A percentile compares a stretch with the other conserved stretches of the same genome.
Evolutionary conservation across 35 echinoderm and acorn worm genomes (phyloP).

Genomic region (Eucidaris tribuloides): DNA sequence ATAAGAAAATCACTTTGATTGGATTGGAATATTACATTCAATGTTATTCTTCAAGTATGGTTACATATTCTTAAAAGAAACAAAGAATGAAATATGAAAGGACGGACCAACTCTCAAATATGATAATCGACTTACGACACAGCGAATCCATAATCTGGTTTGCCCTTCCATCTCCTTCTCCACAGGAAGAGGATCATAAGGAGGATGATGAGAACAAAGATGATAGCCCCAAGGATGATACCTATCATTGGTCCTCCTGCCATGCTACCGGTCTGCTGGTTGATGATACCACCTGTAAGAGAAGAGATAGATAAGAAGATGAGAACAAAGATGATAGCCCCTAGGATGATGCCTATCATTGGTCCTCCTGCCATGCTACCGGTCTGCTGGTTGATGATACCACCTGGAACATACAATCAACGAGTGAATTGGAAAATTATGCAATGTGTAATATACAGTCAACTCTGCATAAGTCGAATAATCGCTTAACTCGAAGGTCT

Average conservation of each 20-base stretch:
- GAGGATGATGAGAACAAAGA: constrained; percentile 12
- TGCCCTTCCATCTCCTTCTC: constrained; percentile 5
- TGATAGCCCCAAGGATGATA: constrained; percentile 11
- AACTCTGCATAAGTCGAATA: no score
- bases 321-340: constrained; percentile 2
- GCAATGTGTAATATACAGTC: no score
- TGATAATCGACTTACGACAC: not conserved
- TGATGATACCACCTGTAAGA: not conserved
- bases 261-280: not conserved
- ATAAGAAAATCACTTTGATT: no score
- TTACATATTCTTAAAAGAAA: no score
- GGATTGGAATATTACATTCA: no score
- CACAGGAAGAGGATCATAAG: constrained; percentile 18
- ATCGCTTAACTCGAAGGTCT: no score
- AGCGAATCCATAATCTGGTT: constrained; percentile 25
- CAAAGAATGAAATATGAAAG: no score
- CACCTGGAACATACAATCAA: no score
- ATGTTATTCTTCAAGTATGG: no score
- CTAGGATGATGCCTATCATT: constrained; percentile 21
- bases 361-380: not conserved
- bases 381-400: not conserved
- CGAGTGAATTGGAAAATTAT: no score
- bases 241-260: constrained; percentile 22
- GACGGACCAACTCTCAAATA: no score
- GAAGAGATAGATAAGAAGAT: not conserved